Conservation (phyloP, 2,113 vertebrate genomes). For the Aramus guarauna region DNA sequence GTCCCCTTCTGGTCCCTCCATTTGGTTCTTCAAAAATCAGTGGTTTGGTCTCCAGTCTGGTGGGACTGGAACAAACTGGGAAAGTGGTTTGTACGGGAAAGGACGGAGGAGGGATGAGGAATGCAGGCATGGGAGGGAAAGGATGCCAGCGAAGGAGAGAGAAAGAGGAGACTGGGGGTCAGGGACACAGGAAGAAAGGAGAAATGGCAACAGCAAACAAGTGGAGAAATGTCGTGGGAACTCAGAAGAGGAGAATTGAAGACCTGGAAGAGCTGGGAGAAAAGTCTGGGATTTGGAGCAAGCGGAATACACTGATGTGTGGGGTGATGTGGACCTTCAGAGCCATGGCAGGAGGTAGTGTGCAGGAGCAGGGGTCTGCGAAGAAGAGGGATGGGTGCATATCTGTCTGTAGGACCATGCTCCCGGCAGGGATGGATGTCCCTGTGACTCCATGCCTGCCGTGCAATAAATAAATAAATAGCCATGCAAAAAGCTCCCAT, state of each 20-base stretch:
- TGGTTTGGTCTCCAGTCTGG: neutral
- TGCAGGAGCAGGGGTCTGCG: neutral
- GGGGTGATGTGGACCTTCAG: neutral
- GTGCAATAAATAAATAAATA: neutral
- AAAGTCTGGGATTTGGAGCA: neutral
- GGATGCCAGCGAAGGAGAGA: neutral
- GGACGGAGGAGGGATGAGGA: neutral
- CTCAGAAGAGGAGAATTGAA: neutral
- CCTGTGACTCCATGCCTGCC: neutral
- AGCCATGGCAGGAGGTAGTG: neutral
- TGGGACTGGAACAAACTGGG: neutral
- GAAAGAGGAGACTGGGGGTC: neutral
- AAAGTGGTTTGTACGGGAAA: neutral
- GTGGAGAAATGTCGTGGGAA: neutral
- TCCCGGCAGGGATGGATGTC: neutral
- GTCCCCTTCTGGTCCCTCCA: neutral
- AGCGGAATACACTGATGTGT: rapidly evolving
- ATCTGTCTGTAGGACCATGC: neutral
- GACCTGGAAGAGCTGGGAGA: neutral
- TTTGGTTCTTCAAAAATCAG: neutral
- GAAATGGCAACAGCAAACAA: neutral
- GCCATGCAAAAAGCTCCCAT: neutral
- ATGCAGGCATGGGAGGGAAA: neutral
- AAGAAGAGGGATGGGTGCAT: neutral
- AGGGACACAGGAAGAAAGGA: neutral